These are phyloP conservation scores for Bungarus multicinctus DNA, from an alignment of 2,113 vertebrate species.

Conservation along the genomic window DNA sequence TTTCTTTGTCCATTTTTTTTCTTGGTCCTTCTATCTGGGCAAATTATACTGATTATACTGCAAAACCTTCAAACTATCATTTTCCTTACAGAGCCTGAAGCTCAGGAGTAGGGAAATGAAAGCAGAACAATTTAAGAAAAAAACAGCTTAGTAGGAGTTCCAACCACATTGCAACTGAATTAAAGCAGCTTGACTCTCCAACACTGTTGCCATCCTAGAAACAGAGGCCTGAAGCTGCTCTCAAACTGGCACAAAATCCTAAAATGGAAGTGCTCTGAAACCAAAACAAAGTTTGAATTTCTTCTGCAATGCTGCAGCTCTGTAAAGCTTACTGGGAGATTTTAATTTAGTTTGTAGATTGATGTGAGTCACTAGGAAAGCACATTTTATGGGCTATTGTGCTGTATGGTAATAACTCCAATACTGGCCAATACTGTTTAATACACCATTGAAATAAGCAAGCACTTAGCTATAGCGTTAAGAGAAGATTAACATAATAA, in stretches of 20 bases:
- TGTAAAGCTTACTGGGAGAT: neutral
- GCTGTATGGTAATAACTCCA: neutral
- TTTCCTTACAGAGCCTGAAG: neutral
- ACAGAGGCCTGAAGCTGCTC: neutral
- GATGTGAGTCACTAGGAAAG: neutral
- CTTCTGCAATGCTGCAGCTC: neutral
- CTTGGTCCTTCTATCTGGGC: neutral
- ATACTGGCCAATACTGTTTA: neutral
- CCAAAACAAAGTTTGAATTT: neutral
- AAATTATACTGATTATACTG: neutral
- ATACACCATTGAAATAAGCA: neutral
- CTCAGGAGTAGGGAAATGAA: neutral
- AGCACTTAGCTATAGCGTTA: neutral
- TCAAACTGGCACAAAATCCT: neutral
- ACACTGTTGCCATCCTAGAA: neutral
- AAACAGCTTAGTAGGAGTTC: neutral
- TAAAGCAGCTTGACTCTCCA: neutral
- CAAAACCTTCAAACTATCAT: neutral
- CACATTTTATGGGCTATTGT: neutral
- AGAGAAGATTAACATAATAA: neutral
- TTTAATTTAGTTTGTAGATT: neutral
- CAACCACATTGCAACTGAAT: neutral
- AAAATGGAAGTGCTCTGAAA: neutral
- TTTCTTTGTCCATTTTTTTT: neutral
- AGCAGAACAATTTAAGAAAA: neutral